Conservation (phyloP, 2,888 invertebrate species). For the Hemicrepidius hirtus region DNA sequence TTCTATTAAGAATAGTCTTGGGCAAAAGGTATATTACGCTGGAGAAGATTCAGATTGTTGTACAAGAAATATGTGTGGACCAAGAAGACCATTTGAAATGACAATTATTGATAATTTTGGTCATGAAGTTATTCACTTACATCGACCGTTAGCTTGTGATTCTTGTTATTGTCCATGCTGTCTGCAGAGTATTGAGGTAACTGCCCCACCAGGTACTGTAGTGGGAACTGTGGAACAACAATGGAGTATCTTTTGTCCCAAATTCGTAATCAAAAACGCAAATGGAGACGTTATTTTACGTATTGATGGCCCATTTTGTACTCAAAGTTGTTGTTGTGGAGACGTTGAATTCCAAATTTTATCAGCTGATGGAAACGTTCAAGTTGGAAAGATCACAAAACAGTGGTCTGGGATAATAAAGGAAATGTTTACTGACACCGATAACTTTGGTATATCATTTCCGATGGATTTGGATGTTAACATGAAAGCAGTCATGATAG, state of each 20-base stretch:
- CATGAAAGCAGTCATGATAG: slow-evolving; percentile 83
- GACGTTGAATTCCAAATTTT: slow-evolving; percentile 86
- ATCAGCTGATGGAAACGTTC: slow-evolving; percentile 80
- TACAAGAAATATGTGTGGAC: slow-evolving; percentile 89
- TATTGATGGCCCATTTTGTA: slow-evolving; percentile 89
- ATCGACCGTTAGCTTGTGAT: slow-evolving; percentile 85
- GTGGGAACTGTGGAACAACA: slow-evolving; percentile 85
- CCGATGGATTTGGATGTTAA: slow-evolving; percentile 86
- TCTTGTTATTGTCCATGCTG: slow-evolving; percentile 93
- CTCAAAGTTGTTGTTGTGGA: slow-evolving; percentile 84
- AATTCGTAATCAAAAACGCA: slow-evolving; percentile 84
- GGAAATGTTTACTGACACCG: slow-evolving; percentile 82
- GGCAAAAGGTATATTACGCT: slow-evolving; percentile 87
- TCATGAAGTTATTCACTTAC: slow-evolving; percentile 90
- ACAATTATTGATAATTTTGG: slow-evolving; percentile 87
- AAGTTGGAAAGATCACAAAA: slow-evolving; percentile 88
- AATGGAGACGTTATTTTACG: slow-evolving; percentile 83
- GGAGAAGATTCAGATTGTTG: slow-evolving; percentile 90
- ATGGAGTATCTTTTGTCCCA: slow-evolving; percentile 84
- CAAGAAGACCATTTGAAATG: slow-evolving; percentile 89
- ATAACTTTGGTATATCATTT: slow-evolving; percentile 88
- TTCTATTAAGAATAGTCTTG: slow-evolving; percentile 84
- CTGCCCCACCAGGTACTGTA: slow-evolving; percentile 81
- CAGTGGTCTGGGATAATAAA: slow-evolving; percentile 87
- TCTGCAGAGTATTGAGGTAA: slow-evolving; percentile 85